phyloP scores from a whole-genome alignment of 2,113 vertebrate genomes.

The Clarias batrachus region DNA sequence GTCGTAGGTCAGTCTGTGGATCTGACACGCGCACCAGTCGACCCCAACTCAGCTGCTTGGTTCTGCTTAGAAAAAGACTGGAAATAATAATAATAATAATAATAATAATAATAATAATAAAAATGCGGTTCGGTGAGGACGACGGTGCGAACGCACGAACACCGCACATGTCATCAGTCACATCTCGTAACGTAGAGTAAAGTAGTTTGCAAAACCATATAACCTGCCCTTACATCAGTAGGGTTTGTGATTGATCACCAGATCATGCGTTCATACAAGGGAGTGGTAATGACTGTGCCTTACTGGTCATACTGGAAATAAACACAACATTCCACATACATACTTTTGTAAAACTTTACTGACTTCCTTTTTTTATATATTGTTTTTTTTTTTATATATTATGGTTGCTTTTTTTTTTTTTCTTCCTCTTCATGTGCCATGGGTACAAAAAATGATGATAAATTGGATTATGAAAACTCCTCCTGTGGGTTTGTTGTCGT shows the following conservation, averaged over 20 bases:
- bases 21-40: not conserved
- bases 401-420: constrained; percentile 73
- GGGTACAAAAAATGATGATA: constrained; percentile 87
- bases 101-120: no score
- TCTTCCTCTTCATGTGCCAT: constrained; percentile 87
- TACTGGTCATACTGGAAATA: constrained; percentile 50
- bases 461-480: constrained; percentile 78
- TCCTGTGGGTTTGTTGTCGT: constrained; percentile 23
- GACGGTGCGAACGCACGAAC: not conserved
- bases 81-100: no score
- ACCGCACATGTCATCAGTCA: not conserved
- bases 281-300: constrained; percentile 77
- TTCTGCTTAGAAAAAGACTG: not conserved
- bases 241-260: not conserved
- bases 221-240: not conserved
- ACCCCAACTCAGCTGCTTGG: not conserved
- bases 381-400: constrained; percentile 78
- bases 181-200: not conserved
- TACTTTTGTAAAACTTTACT: constrained; percentile 72
- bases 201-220: not conserved
- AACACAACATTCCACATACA: constrained; percentile 61
- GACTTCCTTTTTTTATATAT: constrained; percentile 63
- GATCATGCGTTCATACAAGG: constrained; percentile 19
- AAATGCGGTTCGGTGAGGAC: not conserved
- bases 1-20: not conserved